These are phyloP conservation scores for Parapristionchus giblindavisi DNA, from an alignment of 2,888 invertebrate genomes.

Conservation along the genomic window DNA sequence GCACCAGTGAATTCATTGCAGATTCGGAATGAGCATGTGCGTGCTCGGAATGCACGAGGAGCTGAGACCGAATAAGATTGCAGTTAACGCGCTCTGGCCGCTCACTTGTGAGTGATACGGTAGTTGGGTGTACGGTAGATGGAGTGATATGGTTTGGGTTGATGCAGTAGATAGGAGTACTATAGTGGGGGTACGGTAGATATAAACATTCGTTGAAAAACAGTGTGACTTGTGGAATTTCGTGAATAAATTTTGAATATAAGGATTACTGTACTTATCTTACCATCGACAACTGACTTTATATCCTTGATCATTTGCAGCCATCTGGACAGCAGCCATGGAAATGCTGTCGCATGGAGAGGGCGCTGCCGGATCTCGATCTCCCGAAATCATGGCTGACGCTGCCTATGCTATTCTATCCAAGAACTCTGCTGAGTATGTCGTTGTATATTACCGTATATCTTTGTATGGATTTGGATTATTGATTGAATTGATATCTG, in stretches of 20 bases:
- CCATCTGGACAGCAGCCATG: slow-evolving; percentile 82
- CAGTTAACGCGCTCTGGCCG: slow-evolving; percentile 96
- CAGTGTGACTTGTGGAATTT: background rate
- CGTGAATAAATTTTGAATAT: background rate
- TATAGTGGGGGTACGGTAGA: background rate
- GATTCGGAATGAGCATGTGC: slow-evolving; percentile 91
- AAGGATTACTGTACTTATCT: background rate
- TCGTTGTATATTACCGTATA: slow-evolving; percentile 12
- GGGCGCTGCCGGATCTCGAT: slow-evolving; percentile 72
- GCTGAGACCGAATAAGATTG: slow-evolving; percentile 83
- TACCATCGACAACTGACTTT: background rate
- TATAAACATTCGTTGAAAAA: background rate
- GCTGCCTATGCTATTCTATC: slow-evolving; percentile 85
- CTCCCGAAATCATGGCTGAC: slow-evolving; percentile 74
- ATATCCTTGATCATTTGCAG: slow-evolving; percentile 18
- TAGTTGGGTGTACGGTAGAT: background rate
- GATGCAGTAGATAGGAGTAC: too few relatives aligned
- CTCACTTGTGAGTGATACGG: slow-evolving; percentile 69
- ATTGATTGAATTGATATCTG: background rate
- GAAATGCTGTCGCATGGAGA: slow-evolving; percentile 72
- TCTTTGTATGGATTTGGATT: background rate
- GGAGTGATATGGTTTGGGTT: too few relatives aligned
- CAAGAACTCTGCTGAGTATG: slow-evolving; percentile 79
- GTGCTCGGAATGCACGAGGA: slow-evolving; percentile 93
- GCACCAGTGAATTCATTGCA: background rate